Base-by-base conservation (phyloP, 2,113 vertebrate species). In the Piprites chloris region DNA sequence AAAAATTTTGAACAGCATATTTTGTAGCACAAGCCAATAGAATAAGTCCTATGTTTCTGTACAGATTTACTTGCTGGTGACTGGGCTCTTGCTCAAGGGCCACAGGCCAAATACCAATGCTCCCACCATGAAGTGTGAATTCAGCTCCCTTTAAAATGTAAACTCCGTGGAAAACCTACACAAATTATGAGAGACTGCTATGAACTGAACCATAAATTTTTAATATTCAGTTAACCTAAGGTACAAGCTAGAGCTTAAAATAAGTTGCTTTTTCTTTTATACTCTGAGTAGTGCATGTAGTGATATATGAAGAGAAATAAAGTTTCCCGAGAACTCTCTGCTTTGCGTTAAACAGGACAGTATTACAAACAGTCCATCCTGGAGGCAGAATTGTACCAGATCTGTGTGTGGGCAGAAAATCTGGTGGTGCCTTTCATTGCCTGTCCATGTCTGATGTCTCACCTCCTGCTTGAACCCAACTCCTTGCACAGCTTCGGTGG, bases 371-470 rank as follows among this genome's bases (percentile, higher is more conserved):
- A 59, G 33, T 49, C 49, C 49, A 59, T 65, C 58, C 42, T 2
- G 1, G 32, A 81, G 22, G 37, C 9, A 62, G 28, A 42, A 71
- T 41, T 74, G 32, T 69, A 53, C 46, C 30, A 35, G 35, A 3
- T 39, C 35, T 52, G 23, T 37, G 17, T 18, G 7, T 18, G 41
- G 15, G 21, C 10, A 50, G 72, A 46, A 32, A 27, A 49, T 33
- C 26, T 59, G 50, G 19, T 5, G 9, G 19, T 76, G 71, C 47
- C 58, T 71, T 82, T 65, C 14, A 3, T 16, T 39, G 20, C 5
- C 44, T 67, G 15, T 27, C 55, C 0, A 0, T 35, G 32, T 6
- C 39, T 10, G 2, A 12, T 10, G 4, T 59, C 58, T 67, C 30
- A 5, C 7, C 33, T 68, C 15, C 42, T 18, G 19, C 47, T 20